Percentiles rank a stretch among this genome's conserved stretches.
These are phyloP conservation scores for Danaus chrysippus DNA, from an alignment of 2,888 invertebrate species.

Conservation along the genomic window DNA sequence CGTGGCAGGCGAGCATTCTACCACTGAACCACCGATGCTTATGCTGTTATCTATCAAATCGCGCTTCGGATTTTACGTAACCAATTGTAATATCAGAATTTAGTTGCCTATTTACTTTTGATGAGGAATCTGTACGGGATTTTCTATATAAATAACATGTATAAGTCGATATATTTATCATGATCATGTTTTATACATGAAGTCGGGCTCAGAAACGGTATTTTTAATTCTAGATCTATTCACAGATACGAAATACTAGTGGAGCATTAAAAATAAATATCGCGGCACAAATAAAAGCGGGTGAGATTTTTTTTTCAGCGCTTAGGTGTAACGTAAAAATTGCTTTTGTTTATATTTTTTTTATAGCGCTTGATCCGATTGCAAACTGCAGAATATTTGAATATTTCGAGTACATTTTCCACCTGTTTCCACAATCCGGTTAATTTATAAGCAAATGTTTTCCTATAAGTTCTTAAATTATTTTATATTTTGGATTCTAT, in stretches of 20 bases:
- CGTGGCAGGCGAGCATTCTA: slow-evolving; percentile 80
- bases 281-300: not conserved
- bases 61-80: too few species aligned
- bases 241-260: slow-evolving; percentile 12
- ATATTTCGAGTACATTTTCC: slow-evolving; percentile 19
- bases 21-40: slow-evolving; percentile 80
- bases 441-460: too few species aligned
- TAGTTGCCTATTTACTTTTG: too few species aligned
- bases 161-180: too few species aligned
- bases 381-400: slow-evolving; percentile 20
- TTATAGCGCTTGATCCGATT: slow-evolving; percentile 33
- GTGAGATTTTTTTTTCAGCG: slow-evolving; percentile 21
- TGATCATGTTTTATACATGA: not conserved
- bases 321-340: slow-evolving; percentile 28
- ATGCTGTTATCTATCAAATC: not conserved
- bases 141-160: too few species aligned
- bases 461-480: too few species aligned
- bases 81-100: too few species aligned
- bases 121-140: too few species aligned
- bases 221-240: slow-evolving; percentile 10
- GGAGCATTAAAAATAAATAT: slow-evolving; percentile 17
- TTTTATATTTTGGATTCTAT: too few species aligned
- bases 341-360: slow-evolving; percentile 32
- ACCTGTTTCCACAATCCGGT: slow-evolving; percentile 14
- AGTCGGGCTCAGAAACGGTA: not conserved